Evolutionary conservation across 2,113 vertebrate species (phyloP), one percentile per base, ranked within the genome.

Genomic region (Mixornis gularis): DNA sequence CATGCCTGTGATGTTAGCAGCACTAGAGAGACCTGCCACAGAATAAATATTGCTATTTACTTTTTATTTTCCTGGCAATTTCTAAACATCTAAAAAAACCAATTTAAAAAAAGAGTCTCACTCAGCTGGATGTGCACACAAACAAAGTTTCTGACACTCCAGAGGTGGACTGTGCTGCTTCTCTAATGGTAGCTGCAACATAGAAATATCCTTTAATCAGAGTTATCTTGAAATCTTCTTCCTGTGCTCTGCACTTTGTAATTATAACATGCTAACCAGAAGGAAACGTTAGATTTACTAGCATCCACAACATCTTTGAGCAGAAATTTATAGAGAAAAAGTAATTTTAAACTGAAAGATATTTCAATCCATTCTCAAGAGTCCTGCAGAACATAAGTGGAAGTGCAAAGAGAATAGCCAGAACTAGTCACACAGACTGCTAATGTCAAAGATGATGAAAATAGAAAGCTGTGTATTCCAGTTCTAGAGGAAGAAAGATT

Each of bases 231-330:
- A 94, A 96, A 65, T 36, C 79, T 79, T 88, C 92, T 95, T 95
- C 59, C 76, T 48, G 9, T 80, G 41, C 60, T 90, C 91, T 96
- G 77, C 79, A 78, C 92, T 74, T 92, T 87, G 74, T 92, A 96
- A 92, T 89, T 94, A 77, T 71, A 96, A 90, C 76, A 94, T 29
- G 52, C 66, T 89, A 96, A 86, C 81, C 87, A 95, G 93, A 90
- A 94, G 83, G 85, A 96, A 96, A 81, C 36, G 65, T 73, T 96
- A 95, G 92, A 96, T 86, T 69, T 79, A 85, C 87, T 51, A 87
- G 76, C 62, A 66, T 83, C 93, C 77, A 85, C 83, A 96, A 94
- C 69, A 90, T 91, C 83, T 93, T 86, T 92, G 83, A 94, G 63
- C 87, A 86, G 69, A 63, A 87, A 96, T 95, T 80, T 93, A 92